These are phyloP conservation scores for Aplidium turbinatum DNA, from an alignment of 23 tunicate species.

Conservation along the genomic window DNA sequence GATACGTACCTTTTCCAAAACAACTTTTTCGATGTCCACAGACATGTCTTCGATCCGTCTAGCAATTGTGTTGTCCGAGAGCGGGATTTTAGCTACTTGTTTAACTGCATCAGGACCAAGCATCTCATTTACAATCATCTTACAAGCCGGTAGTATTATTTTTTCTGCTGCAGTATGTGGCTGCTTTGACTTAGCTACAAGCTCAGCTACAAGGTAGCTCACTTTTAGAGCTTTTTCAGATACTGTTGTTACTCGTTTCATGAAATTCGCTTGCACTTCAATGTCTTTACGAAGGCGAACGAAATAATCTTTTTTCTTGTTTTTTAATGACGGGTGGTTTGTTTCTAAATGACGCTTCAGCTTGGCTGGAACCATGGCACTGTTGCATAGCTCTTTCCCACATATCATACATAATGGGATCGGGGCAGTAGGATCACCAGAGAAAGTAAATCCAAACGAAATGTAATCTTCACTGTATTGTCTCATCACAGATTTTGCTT, in stretches of 20 bases:
- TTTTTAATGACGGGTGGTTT: not conserved
- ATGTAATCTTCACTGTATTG: conserved; percentile 38
- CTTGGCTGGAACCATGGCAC: conserved; percentile 32
- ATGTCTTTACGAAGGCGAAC: conserved; percentile 30
- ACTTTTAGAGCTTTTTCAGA: conserved; percentile 22
- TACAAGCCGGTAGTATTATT: conserved; percentile 30
- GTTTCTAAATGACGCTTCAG: conserved; percentile 29
- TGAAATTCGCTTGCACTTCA: conserved; percentile 32
- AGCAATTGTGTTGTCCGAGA: conserved; percentile 20
- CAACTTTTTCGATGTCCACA: conserved; percentile 13
- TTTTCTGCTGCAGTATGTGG: conserved; percentile 46
- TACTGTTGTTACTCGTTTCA: conserved; percentile 44
- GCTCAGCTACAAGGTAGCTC: conserved; percentile 35
- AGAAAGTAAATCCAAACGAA: conserved; percentile 47
- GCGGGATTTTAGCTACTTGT: conserved; percentile 28
- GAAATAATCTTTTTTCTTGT: conserved; percentile 38
- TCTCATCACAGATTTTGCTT: conserved; percentile 29
- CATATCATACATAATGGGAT: conserved; percentile 39
- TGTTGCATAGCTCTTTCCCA: conserved; percentile 28
- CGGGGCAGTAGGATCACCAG: conserved; percentile 29
- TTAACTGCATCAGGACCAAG: conserved; percentile 47
- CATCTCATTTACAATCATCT: conserved; percentile 28
- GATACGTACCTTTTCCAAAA: conserved; percentile 22
- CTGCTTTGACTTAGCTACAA: conserved; percentile 28
- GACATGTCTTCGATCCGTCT: conserved; percentile 39